Evolutionary conservation across 37 sponge, comb jelly and placozoan species (phyloP).

Genomic region (Chondrilla cf. caribensis): DNA sequence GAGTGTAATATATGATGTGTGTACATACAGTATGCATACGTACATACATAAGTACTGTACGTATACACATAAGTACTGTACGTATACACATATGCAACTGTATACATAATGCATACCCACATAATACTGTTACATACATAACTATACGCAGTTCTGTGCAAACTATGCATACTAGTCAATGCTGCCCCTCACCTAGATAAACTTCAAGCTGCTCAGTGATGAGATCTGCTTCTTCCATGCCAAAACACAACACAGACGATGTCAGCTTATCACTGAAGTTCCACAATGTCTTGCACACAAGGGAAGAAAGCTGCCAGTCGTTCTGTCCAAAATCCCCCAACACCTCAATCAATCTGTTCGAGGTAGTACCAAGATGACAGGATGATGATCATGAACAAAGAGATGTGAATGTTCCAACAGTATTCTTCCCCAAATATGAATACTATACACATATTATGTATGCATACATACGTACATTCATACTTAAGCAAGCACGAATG

Average conservation of each 20-base stretch:
- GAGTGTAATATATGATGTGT: not conserved
- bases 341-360: slow-evolving; percentile 69
- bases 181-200: slow-evolving; percentile 54
- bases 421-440: not conserved
- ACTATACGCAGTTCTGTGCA: too few relatives aligned
- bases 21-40: not conserved
- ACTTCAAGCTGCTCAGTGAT: slow-evolving; percentile 58
- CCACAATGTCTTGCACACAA: slow-evolving; percentile 85
- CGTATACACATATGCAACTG: too few relatives aligned
- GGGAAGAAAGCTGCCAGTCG: slow-evolving; percentile 81
- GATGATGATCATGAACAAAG: not conserved
- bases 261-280: slow-evolving; percentile 76
- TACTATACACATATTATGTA: not conserved
- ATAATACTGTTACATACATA: too few relatives aligned
- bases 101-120: too few relatives aligned
- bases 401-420: not conserved
- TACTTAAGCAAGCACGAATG: too few relatives aligned
- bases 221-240: slow-evolving; percentile 44
- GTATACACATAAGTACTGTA: too few relatives aligned
- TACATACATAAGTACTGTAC: too few relatives aligned
- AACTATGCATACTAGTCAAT: too few relatives aligned
- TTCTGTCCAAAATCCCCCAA: slow-evolving; percentile 71
- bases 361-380: not conserved
- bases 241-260: slow-evolving; percentile 37
- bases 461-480: not conserved